Evolutionary conservation across 2,888 invertebrate species (phyloP), one percentile per base, ranked within the genome.

Genomic region (Prenolepis imparis): DNA sequence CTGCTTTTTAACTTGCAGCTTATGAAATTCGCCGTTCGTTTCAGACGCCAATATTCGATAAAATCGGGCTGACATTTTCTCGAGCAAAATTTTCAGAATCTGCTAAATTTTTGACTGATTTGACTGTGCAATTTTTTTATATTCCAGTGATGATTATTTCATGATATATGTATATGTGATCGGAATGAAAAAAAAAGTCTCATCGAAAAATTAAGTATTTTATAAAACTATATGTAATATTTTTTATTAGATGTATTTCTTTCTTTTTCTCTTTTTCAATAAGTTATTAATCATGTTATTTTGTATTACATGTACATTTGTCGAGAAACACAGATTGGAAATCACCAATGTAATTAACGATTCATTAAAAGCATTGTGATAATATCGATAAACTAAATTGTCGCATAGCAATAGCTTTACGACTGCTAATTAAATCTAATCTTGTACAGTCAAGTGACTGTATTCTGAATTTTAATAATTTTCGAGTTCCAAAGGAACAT

Each of bases 31-130:
- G 8, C 11, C 15, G 41, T 2, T 77, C 18, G n/a, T 15, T 1
- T 41, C 12, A 18, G 8, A 15, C 28, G 55, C 12, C 24, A n/a
- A 67, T 18, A 12, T 68, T 59, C 24, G 24, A 70, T 68, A 59
- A 67, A 68, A 68, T 44, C 32, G 59, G 36, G 12, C 24, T 21
- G 57, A 32, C 39, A 59, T 48, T 12, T 44, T 2, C 9, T 28
- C 3, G n/a, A 77, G n/a, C 32, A 41, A 48, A n/a, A 70, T 70
- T 80, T 44, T 59, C 18, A 24, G 18, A 70, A 70, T 80, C 28
- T 11, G 9, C 28, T 1, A 66, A 8, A 57, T 67, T 67, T 66
- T 41, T 8, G 11, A 4, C 15, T 32, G 1, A 21, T 24, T 21
- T 18, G 18, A 21, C 5, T 24, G 21, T 39, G 36, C 44, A 21